Percentiles rank a stretch among this genome's conserved stretches.
These are phyloP conservation scores for Molossus molossus DNA, from an alignment of 2,797 vertebrate genomes.

Conservation along the genomic window DNA sequence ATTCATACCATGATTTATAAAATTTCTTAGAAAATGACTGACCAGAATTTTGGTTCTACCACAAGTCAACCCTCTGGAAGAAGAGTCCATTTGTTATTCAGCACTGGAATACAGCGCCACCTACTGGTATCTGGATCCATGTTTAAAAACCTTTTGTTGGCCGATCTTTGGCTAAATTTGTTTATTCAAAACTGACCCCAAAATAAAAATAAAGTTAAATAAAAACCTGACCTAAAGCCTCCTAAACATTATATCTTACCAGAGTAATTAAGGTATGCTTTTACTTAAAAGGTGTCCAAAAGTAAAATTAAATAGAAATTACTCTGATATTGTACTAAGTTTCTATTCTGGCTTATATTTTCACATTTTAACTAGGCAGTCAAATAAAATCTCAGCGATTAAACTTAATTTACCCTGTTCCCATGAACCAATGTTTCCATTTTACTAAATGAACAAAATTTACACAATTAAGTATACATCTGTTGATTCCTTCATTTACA, in stretches of 20 bases:
- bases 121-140: slow-evolving; percentile 61
- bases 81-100: neutral
- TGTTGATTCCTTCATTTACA: neutral
- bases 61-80: slow-evolving; percentile 41
- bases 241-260: neutral
- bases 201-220: neutral
- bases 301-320: slow-evolving; percentile 40
- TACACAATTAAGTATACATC: neutral
- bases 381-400: slow-evolving; percentile 43
- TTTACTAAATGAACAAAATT: neutral
- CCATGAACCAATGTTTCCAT: neutral
- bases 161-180: neutral
- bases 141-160: neutral
- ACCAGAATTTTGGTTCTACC: neutral
- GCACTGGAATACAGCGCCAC: slow-evolving; percentile 77
- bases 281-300: slow-evolving; percentile 17
- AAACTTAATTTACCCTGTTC: neutral
- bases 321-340: neutral
- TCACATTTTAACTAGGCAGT: slow-evolving; percentile 44
- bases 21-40: slow-evolving; percentile 43
- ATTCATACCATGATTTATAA: neutral
- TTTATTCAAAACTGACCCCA: slow-evolving; percentile 2
- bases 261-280: neutral
- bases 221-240: slow-evolving; percentile 1
- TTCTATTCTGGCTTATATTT: slow-evolving; percentile 34